Base-by-base conservation (phyloP, 2,888 invertebrate genomes). In the Pogonocherus hispidulus region DNA sequence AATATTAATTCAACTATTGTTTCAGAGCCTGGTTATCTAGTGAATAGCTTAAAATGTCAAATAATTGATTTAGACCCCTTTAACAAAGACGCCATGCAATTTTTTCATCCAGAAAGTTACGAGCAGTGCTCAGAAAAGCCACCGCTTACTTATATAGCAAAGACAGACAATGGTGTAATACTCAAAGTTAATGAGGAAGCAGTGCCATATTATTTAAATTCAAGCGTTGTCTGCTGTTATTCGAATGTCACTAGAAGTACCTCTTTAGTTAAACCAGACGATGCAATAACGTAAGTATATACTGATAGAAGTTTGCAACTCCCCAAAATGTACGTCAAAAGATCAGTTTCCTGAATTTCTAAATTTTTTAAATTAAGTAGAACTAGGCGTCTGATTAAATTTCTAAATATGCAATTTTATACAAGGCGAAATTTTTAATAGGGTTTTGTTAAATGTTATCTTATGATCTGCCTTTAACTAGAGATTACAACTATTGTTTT, bases 221-320 rank as follows among this genome's bases (percentile, higher is more conserved):
- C 14, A 1, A 23, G 16, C 14, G 23, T 51, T 5, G n/a, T 8
- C 8, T 51, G 49, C 3, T 51, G 49, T 51, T 51, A 51, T 23
- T 22, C 49, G 6, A 22, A 22, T 23, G 23, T 51, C 4, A 51
- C 22, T 14, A 51, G 49, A 6, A 23, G 2, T 4, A 11, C 1
- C 1, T 14, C 23, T 3, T 2, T 3, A n/a, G 14, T 8, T 14
- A 4, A 23, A 14, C n/a, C 49, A n/a, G 49, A 51, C 23, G 23
- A 51, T 23, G 3, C 22, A 11, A 23, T 51, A 51, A 23, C 23
- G 49, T 51, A 51, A 51, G 49, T 51, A 51, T n/a, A n/a, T n/a
- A n/a, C n/a, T n/a, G n/a, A n/a, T n/a, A n/a, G n/a, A n/a, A n/a
- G n/a, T n/a, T n/a, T n/a, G n/a, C n/a, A n/a, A n/a, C n/a, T n/a